phyloP scores from a whole-genome alignment of 2,797 vertebrate genomes.

The Hipposideros larvatus region DNA sequence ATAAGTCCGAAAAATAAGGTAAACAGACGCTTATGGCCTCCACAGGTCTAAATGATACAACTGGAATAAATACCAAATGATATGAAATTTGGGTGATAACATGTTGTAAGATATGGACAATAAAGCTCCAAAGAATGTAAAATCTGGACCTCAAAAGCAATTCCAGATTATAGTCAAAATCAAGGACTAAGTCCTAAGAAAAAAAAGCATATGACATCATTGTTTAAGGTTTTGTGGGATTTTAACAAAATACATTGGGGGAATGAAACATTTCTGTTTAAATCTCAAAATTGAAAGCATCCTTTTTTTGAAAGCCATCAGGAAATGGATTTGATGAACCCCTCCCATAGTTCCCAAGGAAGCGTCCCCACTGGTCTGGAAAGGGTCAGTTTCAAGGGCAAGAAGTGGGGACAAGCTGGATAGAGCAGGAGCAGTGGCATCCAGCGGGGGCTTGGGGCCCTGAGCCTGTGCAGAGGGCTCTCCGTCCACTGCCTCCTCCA shows the following conservation, averaged over 20 bases:
- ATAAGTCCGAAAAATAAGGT: conserved; percentile 55
- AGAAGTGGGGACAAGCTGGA: neutral
- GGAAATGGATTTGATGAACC: conserved; percentile 69
- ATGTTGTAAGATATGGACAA: conserved; percentile 74
- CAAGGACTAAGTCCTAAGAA: conserved; percentile 72
- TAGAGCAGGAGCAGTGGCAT: fast-evolving
- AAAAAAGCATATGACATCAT: conserved; percentile 59
- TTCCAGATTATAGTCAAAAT: conserved; percentile 43
- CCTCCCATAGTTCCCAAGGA: conserved; percentile 56
- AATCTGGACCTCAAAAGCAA: conserved; percentile 23
- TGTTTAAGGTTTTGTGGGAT: conserved; percentile 58
- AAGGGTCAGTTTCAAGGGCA: conserved; percentile 54
- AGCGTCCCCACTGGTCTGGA: fast-evolving
- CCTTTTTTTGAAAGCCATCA: neutral
- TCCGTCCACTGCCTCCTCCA: too few relatives aligned
- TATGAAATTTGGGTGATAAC: conserved; percentile 66
- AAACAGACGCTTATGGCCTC: conserved; percentile 81
- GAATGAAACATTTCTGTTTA: conserved; percentile 67
- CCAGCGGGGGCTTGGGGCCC: fast-evolving
- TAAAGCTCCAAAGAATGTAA: conserved; percentile 80
- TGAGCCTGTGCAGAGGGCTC: fast-evolving
- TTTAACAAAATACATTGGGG: neutral
- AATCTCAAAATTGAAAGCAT: conserved; percentile 39
- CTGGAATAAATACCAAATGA: conserved; percentile 74
- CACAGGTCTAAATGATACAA: conserved; percentile 69